phyloP scores from a whole-genome alignment of 2,113 vertebrate genomes.

The Hipposideros armiger region DNA sequence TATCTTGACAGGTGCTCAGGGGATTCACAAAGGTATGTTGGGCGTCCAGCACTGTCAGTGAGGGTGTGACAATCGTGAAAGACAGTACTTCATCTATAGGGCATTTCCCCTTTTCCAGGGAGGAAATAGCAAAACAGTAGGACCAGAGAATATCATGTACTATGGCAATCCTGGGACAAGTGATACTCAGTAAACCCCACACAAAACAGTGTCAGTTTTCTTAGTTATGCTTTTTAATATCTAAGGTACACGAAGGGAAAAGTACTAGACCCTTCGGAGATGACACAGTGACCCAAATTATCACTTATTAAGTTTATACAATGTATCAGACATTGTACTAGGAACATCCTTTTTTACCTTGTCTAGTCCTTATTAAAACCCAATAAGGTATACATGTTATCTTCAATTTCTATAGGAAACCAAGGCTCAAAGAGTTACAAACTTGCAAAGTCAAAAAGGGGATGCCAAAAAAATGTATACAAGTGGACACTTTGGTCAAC shows the following conservation, averaged over 20 bases:
- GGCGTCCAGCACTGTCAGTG: neutral
- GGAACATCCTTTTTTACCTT: neutral
- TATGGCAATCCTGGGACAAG: neutral
- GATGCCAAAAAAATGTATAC: no score
- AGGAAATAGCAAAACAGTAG: neutral
- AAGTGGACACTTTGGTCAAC: no score
- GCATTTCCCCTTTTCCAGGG: neutral
- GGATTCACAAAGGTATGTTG: accelerated
- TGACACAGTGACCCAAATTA: neutral
- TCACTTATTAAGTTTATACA: neutral
- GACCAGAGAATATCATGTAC: neutral
- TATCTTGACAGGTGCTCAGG: neutral
- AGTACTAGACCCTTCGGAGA: neutral
- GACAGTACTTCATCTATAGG: neutral
- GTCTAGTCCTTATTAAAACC: neutral
- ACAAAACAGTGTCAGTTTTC: neutral
- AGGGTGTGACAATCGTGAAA: neutral
- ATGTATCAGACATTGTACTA: neutral
- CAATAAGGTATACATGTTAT: neutral
- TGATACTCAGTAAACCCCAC: neutral
- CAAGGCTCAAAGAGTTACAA: neutral
- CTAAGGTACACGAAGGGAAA: neutral
- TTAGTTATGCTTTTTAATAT: neutral
- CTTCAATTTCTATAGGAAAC: neutral
- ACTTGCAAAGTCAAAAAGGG: neutral